A percentile compares a stretch with the other conserved stretches of the same genome.
Evolutionary conservation across 2,113 vertebrate species (phyloP).

Genomic region (Tragulus kanchil): DNA sequence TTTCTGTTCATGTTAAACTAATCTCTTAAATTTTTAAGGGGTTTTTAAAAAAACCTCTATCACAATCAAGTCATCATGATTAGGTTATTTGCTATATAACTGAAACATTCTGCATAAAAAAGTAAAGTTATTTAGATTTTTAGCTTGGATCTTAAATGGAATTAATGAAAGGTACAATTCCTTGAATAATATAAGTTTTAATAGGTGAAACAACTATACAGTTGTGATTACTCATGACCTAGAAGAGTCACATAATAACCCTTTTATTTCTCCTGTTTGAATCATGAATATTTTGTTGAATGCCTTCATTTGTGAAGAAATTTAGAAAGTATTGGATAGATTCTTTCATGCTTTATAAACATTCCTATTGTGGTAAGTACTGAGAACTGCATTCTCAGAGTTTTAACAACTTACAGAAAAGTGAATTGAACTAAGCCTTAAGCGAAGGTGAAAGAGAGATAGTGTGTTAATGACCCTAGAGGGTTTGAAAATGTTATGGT

Average conservation of each 20-base stretch:
- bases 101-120: constrained; percentile 39
- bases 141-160: neutral
- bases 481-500: constrained; percentile 59
- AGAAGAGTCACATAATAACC: neutral
- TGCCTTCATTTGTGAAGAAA: neutral
- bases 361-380: constrained; percentile 18
- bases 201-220: neutral
- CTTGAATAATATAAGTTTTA: neutral
- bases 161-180: neutral
- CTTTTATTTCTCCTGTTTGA: constrained; percentile 24
- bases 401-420: constrained; percentile 65
- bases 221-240: neutral
- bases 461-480: constrained; percentile 50
- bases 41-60: neutral
- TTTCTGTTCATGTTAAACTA: neutral
- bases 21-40: constrained; percentile 4
- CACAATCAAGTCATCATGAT: neutral
- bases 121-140: neutral
- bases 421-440: constrained; percentile 73
- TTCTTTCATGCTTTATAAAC: constrained; percentile 23
- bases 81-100: neutral
- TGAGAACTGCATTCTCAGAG: constrained; percentile 16
- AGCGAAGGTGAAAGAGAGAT: constrained; percentile 51
- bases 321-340: constrained; percentile 33
- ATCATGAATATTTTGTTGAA: constrained; percentile 46